Percentiles rank a stretch among this genome's conserved stretches.
phyloP scores from a whole-genome alignment of 64 coral and sea anemone species.

The Stichodactyla helianthus region DNA sequence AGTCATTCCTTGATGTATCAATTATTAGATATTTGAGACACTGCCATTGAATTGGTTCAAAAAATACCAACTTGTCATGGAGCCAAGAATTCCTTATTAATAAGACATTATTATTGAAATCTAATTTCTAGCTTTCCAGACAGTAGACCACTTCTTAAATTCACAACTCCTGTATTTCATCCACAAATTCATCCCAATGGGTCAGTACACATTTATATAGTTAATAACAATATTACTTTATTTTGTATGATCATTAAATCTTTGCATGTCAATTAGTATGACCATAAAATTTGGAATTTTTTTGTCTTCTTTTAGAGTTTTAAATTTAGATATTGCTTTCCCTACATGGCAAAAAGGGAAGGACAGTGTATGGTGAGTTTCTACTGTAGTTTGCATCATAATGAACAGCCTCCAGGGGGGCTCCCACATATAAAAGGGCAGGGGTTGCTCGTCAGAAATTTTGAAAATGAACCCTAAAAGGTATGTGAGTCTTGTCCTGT shows the following conservation, averaged over 20 bases:
- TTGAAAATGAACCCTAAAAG: too few species aligned
- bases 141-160: constrained; percentile 72
- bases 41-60: too few species aligned
- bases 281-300: background rate
- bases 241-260: too few species aligned
- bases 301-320: constrained; percentile 22
- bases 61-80: too few species aligned
- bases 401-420: background rate
- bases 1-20: too few species aligned
- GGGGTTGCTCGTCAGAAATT: too few species aligned
- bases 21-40: too few species aligned
- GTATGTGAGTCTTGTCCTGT: too few species aligned
- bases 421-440: too few species aligned
- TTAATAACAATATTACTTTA: too few species aligned
- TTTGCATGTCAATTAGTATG: background rate
- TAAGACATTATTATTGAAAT: too few species aligned
- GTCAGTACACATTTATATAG: constrained; percentile 28
- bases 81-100: too few species aligned
- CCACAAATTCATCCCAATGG: constrained; percentile 87
- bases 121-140: constrained; percentile 63
- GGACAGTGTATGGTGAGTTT: constrained; percentile 63
- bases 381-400: background rate
- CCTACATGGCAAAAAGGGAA: constrained; percentile 65
- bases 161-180: constrained; percentile 84
- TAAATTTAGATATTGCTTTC: constrained; percentile 67